A percentile compares a stretch with the other conserved stretches of the same genome.
Conservation (phyloP, 2,888 invertebrate genomes). For the Cremastinae sp. region DNA sequence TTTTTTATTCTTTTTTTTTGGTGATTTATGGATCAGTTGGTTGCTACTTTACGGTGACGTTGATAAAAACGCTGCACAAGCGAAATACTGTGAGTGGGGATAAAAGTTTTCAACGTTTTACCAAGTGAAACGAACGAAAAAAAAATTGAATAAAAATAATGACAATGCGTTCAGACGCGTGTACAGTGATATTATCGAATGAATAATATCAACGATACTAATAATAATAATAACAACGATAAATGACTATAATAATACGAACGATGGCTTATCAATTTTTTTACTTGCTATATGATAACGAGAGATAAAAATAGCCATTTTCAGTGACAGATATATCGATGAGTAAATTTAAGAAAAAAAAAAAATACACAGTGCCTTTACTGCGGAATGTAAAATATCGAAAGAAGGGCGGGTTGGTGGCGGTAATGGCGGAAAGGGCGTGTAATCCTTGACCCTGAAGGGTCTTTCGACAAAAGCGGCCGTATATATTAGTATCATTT, state of each 20-base stretch:
- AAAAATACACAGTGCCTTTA: slow-evolving; percentile 1
- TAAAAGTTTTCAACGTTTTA: slow-evolving; percentile 73
- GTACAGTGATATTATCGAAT: slow-evolving; percentile 59
- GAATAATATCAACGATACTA: slow-evolving; percentile 54
- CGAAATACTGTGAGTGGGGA: slow-evolving; percentile 80
- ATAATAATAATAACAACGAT: slow-evolving; percentile 65
- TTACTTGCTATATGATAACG: slow-evolving; percentile 47
- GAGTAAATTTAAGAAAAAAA: slow-evolving; percentile 38
- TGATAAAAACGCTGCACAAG: slow-evolving; percentile 80
- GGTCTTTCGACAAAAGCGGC: slow-evolving; percentile 60
- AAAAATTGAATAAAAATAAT: slow-evolving; percentile 43
- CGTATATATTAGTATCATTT: slow-evolving; percentile 38
- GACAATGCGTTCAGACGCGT: slow-evolving; percentile 63
- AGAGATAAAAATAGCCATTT: slow-evolving; percentile 43
- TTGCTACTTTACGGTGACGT: slow-evolving; percentile 79
- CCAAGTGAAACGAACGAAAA: slow-evolving; percentile 57
- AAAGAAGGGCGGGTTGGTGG: slow-evolving; percentile 23
- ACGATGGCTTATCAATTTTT: slow-evolving; percentile 66
- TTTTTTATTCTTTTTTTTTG: slow-evolving; percentile 42
- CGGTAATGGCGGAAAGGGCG: slow-evolving; percentile 41
- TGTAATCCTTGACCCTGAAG: slow-evolving; percentile 45
- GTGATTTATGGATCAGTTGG: slow-evolving; percentile 29
- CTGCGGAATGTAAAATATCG: slow-evolving; percentile 33
- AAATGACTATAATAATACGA: slow-evolving; percentile 67
- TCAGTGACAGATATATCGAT: slow-evolving; percentile 27